A percentile compares a stretch with the other conserved stretches of the same genome.
phyloP scores from a whole-genome alignment of 2,888 invertebrate species.

The Sussaba pulchella region DNA sequence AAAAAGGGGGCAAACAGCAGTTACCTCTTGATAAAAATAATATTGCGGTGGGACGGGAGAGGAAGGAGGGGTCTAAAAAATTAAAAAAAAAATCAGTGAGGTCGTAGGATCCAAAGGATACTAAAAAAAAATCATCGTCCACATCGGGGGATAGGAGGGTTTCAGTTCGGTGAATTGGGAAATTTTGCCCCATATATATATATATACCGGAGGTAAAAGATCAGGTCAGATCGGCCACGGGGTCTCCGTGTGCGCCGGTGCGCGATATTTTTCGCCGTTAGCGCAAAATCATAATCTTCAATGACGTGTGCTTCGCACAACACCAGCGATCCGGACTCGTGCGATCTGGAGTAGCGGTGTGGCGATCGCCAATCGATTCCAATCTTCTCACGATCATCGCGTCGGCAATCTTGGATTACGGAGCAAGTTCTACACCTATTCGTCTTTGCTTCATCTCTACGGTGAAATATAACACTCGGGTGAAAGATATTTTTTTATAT shows the following conservation, averaged over 20 bases:
- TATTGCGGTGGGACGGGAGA: no score
- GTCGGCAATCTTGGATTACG: conserved; percentile 29
- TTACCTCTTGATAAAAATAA: no score
- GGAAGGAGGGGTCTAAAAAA: no score
- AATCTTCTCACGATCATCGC: conserved; percentile 64
- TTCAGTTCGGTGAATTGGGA: no score
- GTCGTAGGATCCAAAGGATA: no score
- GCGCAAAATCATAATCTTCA: conserved; percentile 39
- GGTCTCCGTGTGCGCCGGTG: conserved; percentile 21
- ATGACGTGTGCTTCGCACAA: conserved; percentile 28
- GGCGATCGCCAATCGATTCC: conserved; percentile 40
- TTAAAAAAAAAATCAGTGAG: no score
- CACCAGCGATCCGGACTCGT: conserved; percentile 14
- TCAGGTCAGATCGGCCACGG: conserved; percentile 32
- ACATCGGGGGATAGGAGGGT: no score
- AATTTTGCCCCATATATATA: no score
- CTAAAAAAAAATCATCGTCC: no score
- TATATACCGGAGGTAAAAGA: conserved; percentile 42
- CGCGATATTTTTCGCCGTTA: conserved; percentile 39
- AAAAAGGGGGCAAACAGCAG: no score
- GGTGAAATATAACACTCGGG: conserved; percentile 47
- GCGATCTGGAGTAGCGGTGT: conserved; percentile 61
- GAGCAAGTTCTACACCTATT: conserved; percentile 36
- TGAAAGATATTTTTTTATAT: conserved; percentile 28
- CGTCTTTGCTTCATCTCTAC: conserved; percentile 4